Evolutionary conservation across 2,113 vertebrate genomes (phyloP), one percentile per base, ranked within the genome.

Genomic region (Cricetomys ansorgei): DNA sequence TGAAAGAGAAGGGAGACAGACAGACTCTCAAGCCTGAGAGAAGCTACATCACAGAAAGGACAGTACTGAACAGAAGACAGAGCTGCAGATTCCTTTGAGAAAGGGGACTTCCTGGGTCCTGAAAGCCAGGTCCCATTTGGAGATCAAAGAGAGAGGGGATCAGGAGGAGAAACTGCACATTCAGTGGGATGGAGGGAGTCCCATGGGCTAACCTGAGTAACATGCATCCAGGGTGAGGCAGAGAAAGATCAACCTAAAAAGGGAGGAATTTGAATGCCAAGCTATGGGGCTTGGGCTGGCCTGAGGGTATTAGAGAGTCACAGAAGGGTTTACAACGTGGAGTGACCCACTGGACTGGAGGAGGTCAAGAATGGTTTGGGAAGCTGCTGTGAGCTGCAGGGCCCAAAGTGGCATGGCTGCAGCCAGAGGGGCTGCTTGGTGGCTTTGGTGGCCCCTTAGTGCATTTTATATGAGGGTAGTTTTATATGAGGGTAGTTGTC

Each of bases 361-460:
- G 77, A 64, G 64, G 69, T n/a, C 55, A 50, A 2, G 50, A 23
- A 12, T 1, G 29, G 23, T 17, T 40, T 17, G 40, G 23, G 29
- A 7, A 48, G 57, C 6, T 45, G 19, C 55, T 27, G 34, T 53
- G 25, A 43, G 17, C 57, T 5, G 0, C 37, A 84, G 79, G 81
- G 50, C 13, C 57, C 10, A 4, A 23, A 40, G 17, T 19, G 40
- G 13, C 1, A 1, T 21, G 34, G 27, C 25, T 17, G 9, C 9
- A 19, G 48, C 7, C 31, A 0, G 45, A 1, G 45, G 7, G 34
- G 0, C 19, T 50, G 4, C 13, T 86, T 1, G 17, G 69, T 53
- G 48, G 0, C 37, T 69, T 31, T 0, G 0, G 4, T 0, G 91
- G 76, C 40, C 70, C 69, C 34, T n/a, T 23, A 25, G 29, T 0